Conservation (phyloP, 2,797 vertebrate genomes). For the Margarornis squamiger region DNA sequence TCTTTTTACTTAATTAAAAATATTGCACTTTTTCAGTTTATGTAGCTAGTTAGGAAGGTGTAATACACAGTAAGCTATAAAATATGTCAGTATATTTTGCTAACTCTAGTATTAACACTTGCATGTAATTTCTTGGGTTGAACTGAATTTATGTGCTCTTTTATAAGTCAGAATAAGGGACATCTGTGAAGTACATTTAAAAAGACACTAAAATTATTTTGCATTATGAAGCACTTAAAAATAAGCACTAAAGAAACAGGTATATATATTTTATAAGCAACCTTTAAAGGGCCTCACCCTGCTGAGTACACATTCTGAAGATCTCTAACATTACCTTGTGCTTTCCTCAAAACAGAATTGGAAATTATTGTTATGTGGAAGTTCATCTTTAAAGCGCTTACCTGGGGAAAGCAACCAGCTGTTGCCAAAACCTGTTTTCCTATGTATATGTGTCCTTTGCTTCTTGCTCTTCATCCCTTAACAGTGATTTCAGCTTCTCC, state of each 20-base stretch:
- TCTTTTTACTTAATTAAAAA: constrained; percentile 26
- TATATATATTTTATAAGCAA: neutral
- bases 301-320: neutral
- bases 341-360: neutral
- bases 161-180: neutral
- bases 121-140: neutral
- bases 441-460: fast-evolving
- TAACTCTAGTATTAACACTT: constrained; percentile 30
- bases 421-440: neutral
- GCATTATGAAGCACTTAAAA: neutral
- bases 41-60: constrained; percentile 20
- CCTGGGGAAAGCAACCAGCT: neutral
- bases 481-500: neutral
- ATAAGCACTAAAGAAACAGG: neutral
- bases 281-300: neutral
- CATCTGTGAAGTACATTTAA: neutral
- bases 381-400: neutral
- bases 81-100: constrained; percentile 21
- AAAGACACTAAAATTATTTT: neutral
- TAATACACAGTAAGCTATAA: neutral
- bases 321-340: neutral
- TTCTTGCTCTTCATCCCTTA: neutral
- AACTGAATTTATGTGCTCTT: constrained; percentile 7
- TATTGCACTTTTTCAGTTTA: neutral
- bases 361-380: neutral